phyloP scores from a whole-genome alignment of 2,888 invertebrate genomes.

The Apamea monoglypha region DNA sequence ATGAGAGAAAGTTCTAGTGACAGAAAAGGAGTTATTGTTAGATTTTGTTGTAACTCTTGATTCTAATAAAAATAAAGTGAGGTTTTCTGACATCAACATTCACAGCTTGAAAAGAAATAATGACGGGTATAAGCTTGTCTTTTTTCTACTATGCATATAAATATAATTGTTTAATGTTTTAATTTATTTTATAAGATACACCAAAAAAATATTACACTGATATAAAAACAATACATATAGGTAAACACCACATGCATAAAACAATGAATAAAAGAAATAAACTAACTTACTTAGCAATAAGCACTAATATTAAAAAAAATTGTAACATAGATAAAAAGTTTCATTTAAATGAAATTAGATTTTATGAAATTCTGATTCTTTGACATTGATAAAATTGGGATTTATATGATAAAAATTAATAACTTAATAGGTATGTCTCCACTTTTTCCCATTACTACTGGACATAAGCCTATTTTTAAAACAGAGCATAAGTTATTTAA shows the following conservation, averaged over 20 bases:
- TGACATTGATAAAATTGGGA: neutral
- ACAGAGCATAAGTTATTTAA: neutral
- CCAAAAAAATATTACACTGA: no score
- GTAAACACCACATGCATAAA: no score
- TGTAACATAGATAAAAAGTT: no score
- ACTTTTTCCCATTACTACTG: neutral
- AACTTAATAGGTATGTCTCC: neutral
- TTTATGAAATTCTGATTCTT: neutral
- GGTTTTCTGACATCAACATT: neutral
- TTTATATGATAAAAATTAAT: neutral
- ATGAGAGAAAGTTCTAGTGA: conserved; percentile 8
- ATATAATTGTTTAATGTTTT: neutral
- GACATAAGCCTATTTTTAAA: neutral
- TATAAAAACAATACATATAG: no score
- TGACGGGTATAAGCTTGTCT: neutral
- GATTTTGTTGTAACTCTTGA: neutral
- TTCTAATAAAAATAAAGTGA: neutral
- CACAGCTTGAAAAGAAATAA: neutral
- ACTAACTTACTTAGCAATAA: no score
- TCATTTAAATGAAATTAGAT: no score
- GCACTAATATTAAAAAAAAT: no score
- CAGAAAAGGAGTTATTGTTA: conserved; percentile 9
- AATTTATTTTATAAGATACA: no score
- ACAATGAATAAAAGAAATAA: no score
- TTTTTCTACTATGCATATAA: neutral